These are phyloP conservation scores for Platycheirus albimanus DNA, from an alignment of 2,888 invertebrate species.

Conservation along the genomic window DNA sequence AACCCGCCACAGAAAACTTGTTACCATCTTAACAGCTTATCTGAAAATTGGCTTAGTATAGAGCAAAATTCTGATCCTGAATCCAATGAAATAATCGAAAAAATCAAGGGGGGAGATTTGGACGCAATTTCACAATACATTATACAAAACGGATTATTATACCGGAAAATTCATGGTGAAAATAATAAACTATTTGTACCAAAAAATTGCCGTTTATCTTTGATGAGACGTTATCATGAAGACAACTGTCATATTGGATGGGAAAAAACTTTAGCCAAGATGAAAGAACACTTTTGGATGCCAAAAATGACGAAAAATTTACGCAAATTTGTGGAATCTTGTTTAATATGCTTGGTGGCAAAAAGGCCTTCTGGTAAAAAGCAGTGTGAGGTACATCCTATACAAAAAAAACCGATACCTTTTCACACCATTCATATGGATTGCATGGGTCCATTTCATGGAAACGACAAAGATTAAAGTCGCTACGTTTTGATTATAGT, in stretches of 20 bases:
- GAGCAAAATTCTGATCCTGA: not conserved
- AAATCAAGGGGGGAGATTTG: not conserved
- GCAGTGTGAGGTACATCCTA: constrained; percentile 59
- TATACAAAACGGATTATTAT: no score
- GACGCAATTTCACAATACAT: no score
- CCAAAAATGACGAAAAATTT: constrained; percentile 63
- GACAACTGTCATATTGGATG: constrained; percentile 69
- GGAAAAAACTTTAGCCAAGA: constrained; percentile 63
- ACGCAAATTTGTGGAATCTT: no score
- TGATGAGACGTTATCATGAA: constrained; percentile 55
- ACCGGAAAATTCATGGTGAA: no score
- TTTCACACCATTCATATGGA: constrained; percentile 54
- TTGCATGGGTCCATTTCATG: constrained; percentile 64
- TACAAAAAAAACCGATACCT: constrained; percentile 48
- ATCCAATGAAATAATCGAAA: constrained; percentile 19
- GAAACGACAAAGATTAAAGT: constrained; percentile 8
- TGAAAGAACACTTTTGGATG: no score
- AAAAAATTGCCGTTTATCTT: no score
- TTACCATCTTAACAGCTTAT: constrained; percentile 27
- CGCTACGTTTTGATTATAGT: no score
- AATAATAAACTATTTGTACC: no score
- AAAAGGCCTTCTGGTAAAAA: constrained; percentile 67
- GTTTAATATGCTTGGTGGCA: constrained; percentile 43
- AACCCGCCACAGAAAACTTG: no score
- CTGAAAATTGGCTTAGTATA: constrained; percentile 27